Evolutionary conservation across 2,888 invertebrate species (phyloP), one percentile per base, ranked within the genome.

Genomic region (Iphiclides podalirius): DNA sequence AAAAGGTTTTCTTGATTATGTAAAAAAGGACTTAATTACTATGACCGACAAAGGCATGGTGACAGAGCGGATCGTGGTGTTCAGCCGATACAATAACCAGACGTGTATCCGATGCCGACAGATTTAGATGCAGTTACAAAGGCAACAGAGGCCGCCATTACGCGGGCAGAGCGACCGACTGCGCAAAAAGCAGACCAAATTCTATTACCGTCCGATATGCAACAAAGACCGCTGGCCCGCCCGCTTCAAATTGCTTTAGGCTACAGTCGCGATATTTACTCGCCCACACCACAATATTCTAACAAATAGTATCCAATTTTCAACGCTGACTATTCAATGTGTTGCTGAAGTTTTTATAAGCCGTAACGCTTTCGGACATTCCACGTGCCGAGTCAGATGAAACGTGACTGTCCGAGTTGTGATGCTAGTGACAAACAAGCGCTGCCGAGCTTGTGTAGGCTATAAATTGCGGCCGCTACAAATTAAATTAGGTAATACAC

Each of bases 401-500:
- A 61, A 48, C 55, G 53, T 52, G 53, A 58, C 58, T 62, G 61
- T 59, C 60, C 59, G 56, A 60, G 53, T 37, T 31, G 26, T 39
- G 49, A 69, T 69, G 67, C 73, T 70, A 72, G 70, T 70, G 74
- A 74, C 77, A 72, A 76, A 75, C 72, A 72, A 67, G 70, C 75
- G 74, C 39, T 78, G 73, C 75, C 71, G 76, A 78, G 76, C 78
- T 79, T 79, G 77, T 75, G 76, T 60, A 65, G 69, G 70, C 77
- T 78, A 84, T 86, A 86, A 86, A 86, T 87, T 85, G 79, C 67
- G 79, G 74, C 66, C 78, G 76, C 75, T 80, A 83, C 86, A 85
- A 87, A 87, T 87, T 86, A 86, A 87, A 87, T 87, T 87, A 87
- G 85, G 84, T 86, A 83, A 86, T 85, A 83, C 83, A 79, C 76